These are phyloP conservation scores for Drosophila navojoa DNA, from an alignment of 1,140 invertebrate species.

Conservation along the genomic window DNA sequence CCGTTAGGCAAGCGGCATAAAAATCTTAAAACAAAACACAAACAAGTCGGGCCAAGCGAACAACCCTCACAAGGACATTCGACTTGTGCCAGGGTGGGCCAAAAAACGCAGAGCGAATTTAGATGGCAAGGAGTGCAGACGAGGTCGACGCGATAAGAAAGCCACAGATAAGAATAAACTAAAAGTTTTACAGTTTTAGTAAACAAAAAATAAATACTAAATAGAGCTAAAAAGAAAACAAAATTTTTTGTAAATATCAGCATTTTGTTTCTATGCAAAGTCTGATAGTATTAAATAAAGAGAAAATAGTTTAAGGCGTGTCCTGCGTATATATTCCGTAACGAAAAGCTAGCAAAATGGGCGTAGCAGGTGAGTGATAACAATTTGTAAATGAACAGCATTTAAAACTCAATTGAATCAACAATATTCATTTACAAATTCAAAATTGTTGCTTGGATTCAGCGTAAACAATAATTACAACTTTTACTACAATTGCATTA, in stretches of 20 bases:
- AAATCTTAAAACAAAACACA: constrained; percentile 64
- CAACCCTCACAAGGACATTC: constrained; percentile 70
- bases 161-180: constrained; percentile 24
- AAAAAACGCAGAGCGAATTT: constrained; percentile 47
- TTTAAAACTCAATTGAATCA: neutral
- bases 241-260: neutral
- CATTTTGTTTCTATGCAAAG: neutral
- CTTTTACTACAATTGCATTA: constrained; percentile 16
- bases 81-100: constrained; percentile 50
- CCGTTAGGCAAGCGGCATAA: constrained; percentile 32
- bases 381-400: neutral
- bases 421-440: neutral
- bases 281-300: neutral
- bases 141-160: constrained; percentile 27
- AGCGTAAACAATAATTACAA: too few species aligned
- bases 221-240: neutral
- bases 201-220: neutral
- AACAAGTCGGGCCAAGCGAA: constrained; percentile 47
- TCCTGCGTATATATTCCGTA: constrained; percentile 27
- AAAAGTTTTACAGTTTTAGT: constrained; percentile 5
- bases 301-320: constrained; percentile 39
- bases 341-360: constrained; percentile 40
- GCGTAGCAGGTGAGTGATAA: constrained; percentile 66
- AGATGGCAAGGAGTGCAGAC: constrained; percentile 49
- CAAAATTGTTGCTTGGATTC: neutral